phyloP scores from a whole-genome alignment of 2,113 vertebrate genomes.

The Axis porcinus region DNA sequence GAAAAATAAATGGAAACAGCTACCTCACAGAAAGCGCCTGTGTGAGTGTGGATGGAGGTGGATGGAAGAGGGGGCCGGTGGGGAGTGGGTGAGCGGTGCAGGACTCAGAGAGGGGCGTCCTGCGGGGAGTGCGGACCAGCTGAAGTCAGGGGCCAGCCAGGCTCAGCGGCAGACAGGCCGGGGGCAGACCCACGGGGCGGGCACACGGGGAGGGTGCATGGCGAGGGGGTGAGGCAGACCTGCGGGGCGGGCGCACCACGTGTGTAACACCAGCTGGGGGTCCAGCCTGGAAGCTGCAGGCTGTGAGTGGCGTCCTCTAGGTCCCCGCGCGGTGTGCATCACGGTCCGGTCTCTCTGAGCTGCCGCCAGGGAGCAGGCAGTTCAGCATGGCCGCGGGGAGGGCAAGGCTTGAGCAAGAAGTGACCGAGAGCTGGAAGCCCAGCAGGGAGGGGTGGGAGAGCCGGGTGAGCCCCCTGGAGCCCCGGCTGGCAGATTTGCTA shows the following conservation, averaged over 20 bases:
- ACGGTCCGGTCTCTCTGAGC: rapidly evolving
- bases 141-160: background rate
- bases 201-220: background rate
- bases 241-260: background rate
- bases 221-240: background rate
- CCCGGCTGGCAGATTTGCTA: too few relatives aligned
- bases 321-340: rapidly evolving
- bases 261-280: rapidly evolving
- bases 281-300: background rate
- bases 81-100: rapidly evolving
- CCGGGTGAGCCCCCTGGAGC: rapidly evolving
- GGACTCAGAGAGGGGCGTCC: background rate
- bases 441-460: background rate
- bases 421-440: background rate
- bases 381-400: rapidly evolving
- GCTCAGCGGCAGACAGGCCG: background rate
- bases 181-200: background rate
- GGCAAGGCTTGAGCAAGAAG: too few relatives aligned
- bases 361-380: background rate
- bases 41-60: rapidly evolving
- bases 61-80: rapidly evolving
- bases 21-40: too few relatives aligned
- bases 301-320: rapidly evolving
- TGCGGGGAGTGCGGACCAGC: rapidly evolving
- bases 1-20: too few relatives aligned